Base-by-base conservation (phyloP, 2,113 vertebrate species). In the Zosterops japonicus region DNA sequence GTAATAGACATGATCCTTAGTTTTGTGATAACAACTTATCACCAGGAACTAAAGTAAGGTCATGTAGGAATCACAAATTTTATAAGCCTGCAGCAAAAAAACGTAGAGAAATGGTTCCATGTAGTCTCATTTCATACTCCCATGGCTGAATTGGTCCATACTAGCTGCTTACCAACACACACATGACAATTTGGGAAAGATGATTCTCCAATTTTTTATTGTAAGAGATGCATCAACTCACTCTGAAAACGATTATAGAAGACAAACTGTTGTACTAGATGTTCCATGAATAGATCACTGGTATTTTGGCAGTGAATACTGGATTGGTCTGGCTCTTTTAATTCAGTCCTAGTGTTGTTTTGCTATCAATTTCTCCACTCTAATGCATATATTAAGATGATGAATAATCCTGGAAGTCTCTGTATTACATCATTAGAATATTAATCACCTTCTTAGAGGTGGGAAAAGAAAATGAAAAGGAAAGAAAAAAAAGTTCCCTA, bases 161-260 rank as follows among this genome's bases (percentile, higher is more conserved):
- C 5, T 61, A 67, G 68, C 25, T 79, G 53, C 31, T 91, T 77
- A 89, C 61, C 8, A 80, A 6, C 33, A 18, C 59, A 28, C 12
- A 13, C 17, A 29, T 4, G 10, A 17, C 42, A 39, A 4, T 76
- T 59, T 81, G 21, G 41, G 42, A 71, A 72, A 84, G n/a, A 61
- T 49, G 29, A 53, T 67, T 77, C 19, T 71, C 29, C 68, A 53
- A 3, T 52, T 5, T 83, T 93, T 92, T 84, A 70, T 72, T 70
- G 21, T 83, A 63, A 87, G 46, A 86, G 36, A 14, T 72, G 11
- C 72, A 53, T 31, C 41, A 83, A 90, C 23, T 52, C 80, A 67
- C 55, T 95, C 25, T 86, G 70, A 80, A 97, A 95, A 86, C 24
- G 96, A 93, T 95, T 92, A 91, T 46, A 85, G 75, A 92, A 95